A percentile compares a stretch with the other conserved stretches of the same genome.
These are phyloP conservation scores for Stenodema calcarata DNA, from an alignment of 2,888 invertebrate species.

Conservation along the genomic window DNA sequence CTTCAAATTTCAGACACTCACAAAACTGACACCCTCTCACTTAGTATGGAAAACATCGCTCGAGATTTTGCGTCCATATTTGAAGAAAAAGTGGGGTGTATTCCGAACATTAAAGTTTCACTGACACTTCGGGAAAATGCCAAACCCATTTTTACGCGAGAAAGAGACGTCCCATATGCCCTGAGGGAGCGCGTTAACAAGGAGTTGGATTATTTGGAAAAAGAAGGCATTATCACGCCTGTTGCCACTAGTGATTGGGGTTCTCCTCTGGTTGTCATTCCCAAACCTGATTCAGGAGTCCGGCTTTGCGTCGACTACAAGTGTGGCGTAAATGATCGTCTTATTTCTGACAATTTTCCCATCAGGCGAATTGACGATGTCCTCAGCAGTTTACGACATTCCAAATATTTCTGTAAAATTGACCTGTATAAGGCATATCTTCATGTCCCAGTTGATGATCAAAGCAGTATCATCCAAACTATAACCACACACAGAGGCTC, in stretches of 20 bases:
- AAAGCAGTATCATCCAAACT: background rate
- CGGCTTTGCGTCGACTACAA: constrained; percentile 56
- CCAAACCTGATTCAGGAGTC: background rate
- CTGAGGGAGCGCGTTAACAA: constrained; percentile 35
- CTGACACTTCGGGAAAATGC: background rate
- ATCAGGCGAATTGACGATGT: constrained; percentile 51
- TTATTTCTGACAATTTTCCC: constrained; percentile 55
- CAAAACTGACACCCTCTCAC: too few relatives aligned
- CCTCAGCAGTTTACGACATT: background rate
- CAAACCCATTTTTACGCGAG: background rate
- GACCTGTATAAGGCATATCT: background rate
- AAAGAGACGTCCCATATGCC: background rate
- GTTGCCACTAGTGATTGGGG: constrained; percentile 51
- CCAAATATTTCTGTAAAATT: background rate
- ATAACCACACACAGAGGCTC: background rate
- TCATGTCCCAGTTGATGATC: background rate
- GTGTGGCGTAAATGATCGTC: constrained; percentile 55
- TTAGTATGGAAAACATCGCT: too few relatives aligned
- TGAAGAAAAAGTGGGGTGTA: background rate
- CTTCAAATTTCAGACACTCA: too few relatives aligned
- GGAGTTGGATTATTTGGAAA: constrained; percentile 49
- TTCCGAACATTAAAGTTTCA: background rate
- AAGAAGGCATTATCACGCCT: constrained; percentile 45
- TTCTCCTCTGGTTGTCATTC: constrained; percentile 8
- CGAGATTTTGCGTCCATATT: background rate